These are phyloP conservation scores for Eurytoma adleriae DNA, from an alignment of 2,888 invertebrate genomes.

Conservation along the genomic window DNA sequence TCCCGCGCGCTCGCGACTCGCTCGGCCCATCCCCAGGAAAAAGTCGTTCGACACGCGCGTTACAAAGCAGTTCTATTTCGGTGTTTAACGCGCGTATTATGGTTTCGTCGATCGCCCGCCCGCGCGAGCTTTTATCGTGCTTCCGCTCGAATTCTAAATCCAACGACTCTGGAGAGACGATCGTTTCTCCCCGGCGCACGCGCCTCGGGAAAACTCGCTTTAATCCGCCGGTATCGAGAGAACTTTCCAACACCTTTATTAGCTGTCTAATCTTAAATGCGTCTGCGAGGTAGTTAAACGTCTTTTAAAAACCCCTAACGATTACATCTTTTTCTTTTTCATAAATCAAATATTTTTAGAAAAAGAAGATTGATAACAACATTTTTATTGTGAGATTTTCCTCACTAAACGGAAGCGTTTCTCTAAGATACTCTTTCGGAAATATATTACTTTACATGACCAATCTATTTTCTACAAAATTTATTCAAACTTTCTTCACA, in stretches of 20 bases:
- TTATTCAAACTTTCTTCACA: too few relatives aligned
- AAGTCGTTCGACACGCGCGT: conserved; percentile 7
- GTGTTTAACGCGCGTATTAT: conserved; percentile 43
- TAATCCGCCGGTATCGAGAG: too few relatives aligned
- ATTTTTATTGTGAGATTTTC: too few relatives aligned
- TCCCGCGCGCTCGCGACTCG: not conserved
- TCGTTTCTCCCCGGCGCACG: not conserved
- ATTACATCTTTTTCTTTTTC: not conserved
- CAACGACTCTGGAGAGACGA: conserved; percentile 14
- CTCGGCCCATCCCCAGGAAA: conserved; percentile 1
- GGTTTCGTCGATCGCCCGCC: conserved; percentile 33
- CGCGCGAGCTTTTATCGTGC: conserved; percentile 24
- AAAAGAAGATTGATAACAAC: not conserved
- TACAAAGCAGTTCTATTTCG: conserved; percentile 14
- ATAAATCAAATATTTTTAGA: not conserved
- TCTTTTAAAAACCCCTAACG: not conserved
- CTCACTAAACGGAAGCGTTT: too few relatives aligned
- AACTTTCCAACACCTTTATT: too few relatives aligned
- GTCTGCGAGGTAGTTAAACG: not conserved
- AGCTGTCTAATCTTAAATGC: too few relatives aligned
- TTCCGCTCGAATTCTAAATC: conserved; percentile 51
- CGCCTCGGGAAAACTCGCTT: too few relatives aligned
- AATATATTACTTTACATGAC: too few relatives aligned
- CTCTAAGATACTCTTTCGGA: too few relatives aligned
- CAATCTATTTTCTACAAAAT: too few relatives aligned